Evolutionary conservation across 2,888 invertebrate species (phyloP), one percentile per base, ranked within the genome.

Genomic region (Parascotia fuliginaria): DNA sequence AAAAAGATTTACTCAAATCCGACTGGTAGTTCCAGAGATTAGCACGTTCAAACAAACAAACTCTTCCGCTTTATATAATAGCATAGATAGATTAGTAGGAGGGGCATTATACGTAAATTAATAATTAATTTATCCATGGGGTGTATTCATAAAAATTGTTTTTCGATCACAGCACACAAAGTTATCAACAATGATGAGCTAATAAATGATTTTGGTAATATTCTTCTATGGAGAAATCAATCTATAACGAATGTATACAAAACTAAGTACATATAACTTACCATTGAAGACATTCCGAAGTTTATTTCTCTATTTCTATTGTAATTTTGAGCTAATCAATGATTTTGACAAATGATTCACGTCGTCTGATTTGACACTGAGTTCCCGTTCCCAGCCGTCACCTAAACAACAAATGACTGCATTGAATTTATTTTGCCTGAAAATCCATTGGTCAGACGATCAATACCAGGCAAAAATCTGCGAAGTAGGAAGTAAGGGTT

Each of bases 221-320:
- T 11, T n/a, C 28, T 11, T 11, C 11, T 3, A 11, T 31, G 31
- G 9, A 1, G 7, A 13, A 31, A 2, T 14, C 13, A 13, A 13
- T 2, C 5, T 13, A 13, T 13, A 31, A 31, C 12, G n/a, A n/a
- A 0, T 16, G 9, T 34, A 3, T 24, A 34, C 1, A 4, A 14
- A 1, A 12, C 34, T 4, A 11, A 29, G 6, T 2, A 15, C 11
- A 36, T 37, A 31, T 16, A 42, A 83, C 89, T 81, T 79, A 90
- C 90, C 83, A 87, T 75, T 73, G 87, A 74, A 80, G 89, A 82
- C 91, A 91, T 89, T 76, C 74, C 82, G 61, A 54, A 58, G 57
- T 62, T 52, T 61, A 69, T 66, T 69, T 59, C 64, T 68, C 53
- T 72, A 57, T 58, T 59, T 65, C 55, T 65, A 63, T 40, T 67